phyloP scores from a whole-genome alignment of 2,888 invertebrate species.

The Euzophera pinguis region DNA sequence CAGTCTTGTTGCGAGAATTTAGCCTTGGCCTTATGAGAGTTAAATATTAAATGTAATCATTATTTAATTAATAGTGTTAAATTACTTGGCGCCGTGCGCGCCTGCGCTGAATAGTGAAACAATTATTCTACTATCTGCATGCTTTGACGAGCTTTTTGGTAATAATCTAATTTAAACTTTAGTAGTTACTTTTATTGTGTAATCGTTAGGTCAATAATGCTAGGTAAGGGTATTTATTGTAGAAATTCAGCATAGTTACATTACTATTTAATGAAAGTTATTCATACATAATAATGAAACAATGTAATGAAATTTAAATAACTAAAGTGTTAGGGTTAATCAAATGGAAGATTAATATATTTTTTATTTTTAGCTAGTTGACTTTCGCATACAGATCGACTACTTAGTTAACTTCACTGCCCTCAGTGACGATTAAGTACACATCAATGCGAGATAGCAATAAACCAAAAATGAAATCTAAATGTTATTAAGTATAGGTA shows the following conservation, averaged over 20 bases:
- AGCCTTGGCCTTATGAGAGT: conserved; percentile 80
- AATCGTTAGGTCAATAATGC: conserved; percentile 73
- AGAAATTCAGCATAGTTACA: conserved; percentile 73
- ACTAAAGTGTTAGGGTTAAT: conserved; percentile 68
- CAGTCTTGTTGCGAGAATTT: conserved; percentile 79
- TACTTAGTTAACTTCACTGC: conserved; percentile 57
- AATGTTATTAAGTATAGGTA: conserved; percentile 67
- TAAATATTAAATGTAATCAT: conserved; percentile 75
- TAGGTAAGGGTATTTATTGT: conserved; percentile 80
- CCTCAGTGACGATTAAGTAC: conserved; percentile 47
- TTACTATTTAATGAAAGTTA: conserved; percentile 70
- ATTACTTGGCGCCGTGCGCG: conserved; percentile 60
- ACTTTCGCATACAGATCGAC: conserved; percentile 66
- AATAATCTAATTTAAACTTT: conserved; percentile 77
- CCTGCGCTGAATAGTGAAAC: conserved; percentile 72
- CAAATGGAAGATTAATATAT: conserved; percentile 75
- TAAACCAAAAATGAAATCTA: conserved; percentile 78
- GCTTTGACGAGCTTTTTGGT: conserved; percentile 80
- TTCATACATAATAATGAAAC: conserved; percentile 75
- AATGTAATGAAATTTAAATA: conserved; percentile 63
- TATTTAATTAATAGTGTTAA: conserved; percentile 62
- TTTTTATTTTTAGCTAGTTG: conserved; percentile 79
- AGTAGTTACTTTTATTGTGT: conserved; percentile 77
- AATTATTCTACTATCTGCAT: conserved; percentile 77
- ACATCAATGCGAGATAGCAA: conserved; percentile 70